A percentile compares a stretch with the other conserved stretches of the same genome.
These are phyloP conservation scores for Portevinia maculata DNA, from an alignment of 2,888 invertebrate genomes.

Conservation along the genomic window DNA sequence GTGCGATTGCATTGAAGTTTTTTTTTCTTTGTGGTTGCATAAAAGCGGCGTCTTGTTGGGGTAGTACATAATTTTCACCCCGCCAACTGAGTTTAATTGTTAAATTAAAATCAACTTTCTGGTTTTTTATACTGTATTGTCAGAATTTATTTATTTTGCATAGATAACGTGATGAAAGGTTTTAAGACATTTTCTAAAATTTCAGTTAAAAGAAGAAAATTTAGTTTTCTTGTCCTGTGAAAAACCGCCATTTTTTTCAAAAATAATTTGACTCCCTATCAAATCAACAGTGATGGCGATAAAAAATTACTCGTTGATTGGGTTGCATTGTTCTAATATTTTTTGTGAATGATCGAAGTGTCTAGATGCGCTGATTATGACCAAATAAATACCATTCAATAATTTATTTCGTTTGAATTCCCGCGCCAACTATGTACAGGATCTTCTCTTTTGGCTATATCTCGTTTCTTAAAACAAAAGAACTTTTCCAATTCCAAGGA, in stretches of 20 bases:
- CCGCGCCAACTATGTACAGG: too few species aligned
- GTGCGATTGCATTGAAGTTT: background rate
- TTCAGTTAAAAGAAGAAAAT: background rate
- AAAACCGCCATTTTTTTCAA: slow-evolving; percentile 71
- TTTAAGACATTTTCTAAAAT: background rate
- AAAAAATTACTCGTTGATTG: slow-evolving; percentile 1
- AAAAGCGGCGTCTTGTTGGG: slow-evolving; percentile 64
- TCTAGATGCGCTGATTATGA: too few species aligned
- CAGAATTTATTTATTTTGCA: background rate
- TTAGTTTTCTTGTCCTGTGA: slow-evolving; percentile 3
- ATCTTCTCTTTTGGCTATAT: too few species aligned
- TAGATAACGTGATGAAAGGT: background rate
- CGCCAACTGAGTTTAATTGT: slow-evolving; percentile 22
- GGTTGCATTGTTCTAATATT: background rate
- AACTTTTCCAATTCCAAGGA: too few species aligned
- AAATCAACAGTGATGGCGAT: slow-evolving; percentile 55
- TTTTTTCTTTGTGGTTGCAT: slow-evolving; percentile 58
- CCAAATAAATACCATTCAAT: too few species aligned
- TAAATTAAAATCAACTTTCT: background rate
- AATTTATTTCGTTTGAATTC: too few species aligned
- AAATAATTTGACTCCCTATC: slow-evolving; percentile 27
- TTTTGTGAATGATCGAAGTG: too few species aligned
- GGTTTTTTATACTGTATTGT: background rate
- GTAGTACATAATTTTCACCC: slow-evolving; percentile 49
- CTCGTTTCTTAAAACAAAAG: too few species aligned